Percentiles rank a stretch among this genome's conserved stretches.
These are phyloP conservation scores for Tupiocoris notatus DNA, from an alignment of 2,888 invertebrate genomes.

Conservation along the genomic window DNA sequence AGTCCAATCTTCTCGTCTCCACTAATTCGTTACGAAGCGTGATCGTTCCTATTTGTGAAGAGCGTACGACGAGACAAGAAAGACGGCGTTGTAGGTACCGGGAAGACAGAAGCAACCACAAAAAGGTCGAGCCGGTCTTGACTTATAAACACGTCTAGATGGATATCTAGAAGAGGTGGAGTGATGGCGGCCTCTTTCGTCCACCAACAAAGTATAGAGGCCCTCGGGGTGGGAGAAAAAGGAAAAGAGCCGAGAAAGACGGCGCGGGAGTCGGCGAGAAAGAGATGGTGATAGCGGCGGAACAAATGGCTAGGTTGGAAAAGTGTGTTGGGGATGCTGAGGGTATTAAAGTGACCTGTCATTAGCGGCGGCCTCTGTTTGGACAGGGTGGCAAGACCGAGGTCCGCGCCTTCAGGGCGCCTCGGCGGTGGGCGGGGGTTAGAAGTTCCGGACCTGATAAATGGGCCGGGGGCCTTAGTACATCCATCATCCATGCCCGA, in stretches of 20 bases:
- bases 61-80: not conserved
- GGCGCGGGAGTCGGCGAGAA: not conserved
- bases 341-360: conserved; percentile 43
- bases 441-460: conserved; percentile 35
- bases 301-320: not conserved
- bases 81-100: not conserved
- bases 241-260: not conserved
- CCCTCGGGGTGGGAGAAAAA: conserved; percentile 1
- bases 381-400: conserved; percentile 40
- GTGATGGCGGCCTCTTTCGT: conserved; percentile 14
- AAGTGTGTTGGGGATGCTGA: not conserved
- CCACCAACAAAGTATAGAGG: not conserved
- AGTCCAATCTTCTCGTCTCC: too few species aligned
- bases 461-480: conserved; percentile 35
- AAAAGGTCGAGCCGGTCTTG: conserved; percentile 3
- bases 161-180: conserved; percentile 24
- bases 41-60: too few species aligned
- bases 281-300: not conserved
- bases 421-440: not conserved
- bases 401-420: not conserved
- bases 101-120: conserved; percentile 8
- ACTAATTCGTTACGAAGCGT: too few species aligned
- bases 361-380: conserved; percentile 43
- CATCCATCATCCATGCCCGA: conserved; percentile 42
- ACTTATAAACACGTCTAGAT: conserved; percentile 39